These are phyloP conservation scores for Ageneiosus marmoratus DNA, from an alignment of 2,113 vertebrate genomes.

Conservation along the genomic window DNA sequence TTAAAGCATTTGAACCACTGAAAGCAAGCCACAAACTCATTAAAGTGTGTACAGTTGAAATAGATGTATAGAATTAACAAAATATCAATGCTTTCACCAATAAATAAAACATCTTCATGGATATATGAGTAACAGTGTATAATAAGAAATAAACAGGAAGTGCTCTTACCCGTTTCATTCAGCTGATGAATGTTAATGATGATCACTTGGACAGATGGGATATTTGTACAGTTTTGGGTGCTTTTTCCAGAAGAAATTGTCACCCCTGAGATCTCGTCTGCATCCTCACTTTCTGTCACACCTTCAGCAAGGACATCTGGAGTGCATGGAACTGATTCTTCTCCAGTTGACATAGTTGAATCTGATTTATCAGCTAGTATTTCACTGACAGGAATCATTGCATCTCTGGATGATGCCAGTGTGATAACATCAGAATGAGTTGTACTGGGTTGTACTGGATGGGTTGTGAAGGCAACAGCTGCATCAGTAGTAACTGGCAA, in stretches of 20 bases:
- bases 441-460: background rate
- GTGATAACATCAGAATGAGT: slow-evolving; percentile 10
- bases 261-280: slow-evolving; percentile 74
- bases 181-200: slow-evolving; percentile 72
- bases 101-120: background rate
- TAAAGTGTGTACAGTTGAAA: background rate
- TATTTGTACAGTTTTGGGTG: slow-evolving; percentile 25
- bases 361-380: slow-evolving; percentile 61
- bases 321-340: slow-evolving; percentile 60
- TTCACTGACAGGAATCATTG: slow-evolving; percentile 7
- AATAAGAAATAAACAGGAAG: background rate
- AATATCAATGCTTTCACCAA: background rate
- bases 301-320: slow-evolving; percentile 48
- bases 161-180: slow-evolving; percentile 29
- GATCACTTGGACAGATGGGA: slow-evolving; percentile 67
- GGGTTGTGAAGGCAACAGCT: background rate
- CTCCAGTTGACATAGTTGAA: background rate
- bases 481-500: background rate
- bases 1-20: background rate
- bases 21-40: background rate
- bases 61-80: background rate
- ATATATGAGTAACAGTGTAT: background rate
- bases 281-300: slow-evolving; percentile 58
- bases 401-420: slow-evolving; percentile 55
- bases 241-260: slow-evolving; percentile 51